Evolutionary conservation across 2,797 vertebrate species (phyloP).

Genomic region (Gymnoscopelus microlampas): DNA sequence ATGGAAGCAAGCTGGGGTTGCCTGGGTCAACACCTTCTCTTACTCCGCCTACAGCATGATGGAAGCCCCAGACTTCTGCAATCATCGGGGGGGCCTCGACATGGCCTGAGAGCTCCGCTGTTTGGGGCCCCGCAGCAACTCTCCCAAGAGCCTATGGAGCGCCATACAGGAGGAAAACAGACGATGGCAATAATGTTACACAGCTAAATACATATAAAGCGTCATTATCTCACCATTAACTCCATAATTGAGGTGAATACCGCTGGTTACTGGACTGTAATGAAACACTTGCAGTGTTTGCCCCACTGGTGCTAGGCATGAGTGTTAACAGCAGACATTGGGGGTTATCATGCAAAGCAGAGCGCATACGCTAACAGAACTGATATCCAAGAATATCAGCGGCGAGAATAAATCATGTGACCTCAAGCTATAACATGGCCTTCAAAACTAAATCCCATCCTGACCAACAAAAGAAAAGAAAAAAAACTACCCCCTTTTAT

Average conservation of each 20-base stretch:
- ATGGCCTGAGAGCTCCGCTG: constrained; percentile 60
- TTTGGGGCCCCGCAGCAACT: constrained; percentile 41
- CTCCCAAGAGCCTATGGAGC: constrained; percentile 40
- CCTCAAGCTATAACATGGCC: constrained; percentile 71
- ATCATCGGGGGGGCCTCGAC: constrained; percentile 50
- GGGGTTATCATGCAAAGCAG: constrained; percentile 28
- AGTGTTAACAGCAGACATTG: constrained; percentile 12
- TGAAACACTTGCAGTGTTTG: constrained; percentile 28
- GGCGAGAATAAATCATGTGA: constrained; percentile 75
- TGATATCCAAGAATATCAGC: constrained; percentile 55
- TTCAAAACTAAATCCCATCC: constrained; percentile 74
- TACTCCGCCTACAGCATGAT: constrained; percentile 66
- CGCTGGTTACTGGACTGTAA: constrained; percentile 32
- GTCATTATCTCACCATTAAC: constrained; percentile 70
- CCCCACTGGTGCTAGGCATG: constrained; percentile 27
- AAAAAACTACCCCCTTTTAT: constrained; percentile 58
- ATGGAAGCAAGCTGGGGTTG: constrained; percentile 61
- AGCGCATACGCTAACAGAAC: constrained; percentile 35
- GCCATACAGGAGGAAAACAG: background rate
- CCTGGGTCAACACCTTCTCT: constrained; percentile 73
- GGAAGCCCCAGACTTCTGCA: constrained; percentile 55
- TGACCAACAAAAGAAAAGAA: constrained; percentile 45
- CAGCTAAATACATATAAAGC: constrained; percentile 44
- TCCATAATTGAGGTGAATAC: constrained; percentile 61
- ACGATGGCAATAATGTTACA: constrained; percentile 15